phyloP scores from a whole-genome alignment of 2,797 vertebrate genomes.

The Chiloscyllium punctatum region DNA sequence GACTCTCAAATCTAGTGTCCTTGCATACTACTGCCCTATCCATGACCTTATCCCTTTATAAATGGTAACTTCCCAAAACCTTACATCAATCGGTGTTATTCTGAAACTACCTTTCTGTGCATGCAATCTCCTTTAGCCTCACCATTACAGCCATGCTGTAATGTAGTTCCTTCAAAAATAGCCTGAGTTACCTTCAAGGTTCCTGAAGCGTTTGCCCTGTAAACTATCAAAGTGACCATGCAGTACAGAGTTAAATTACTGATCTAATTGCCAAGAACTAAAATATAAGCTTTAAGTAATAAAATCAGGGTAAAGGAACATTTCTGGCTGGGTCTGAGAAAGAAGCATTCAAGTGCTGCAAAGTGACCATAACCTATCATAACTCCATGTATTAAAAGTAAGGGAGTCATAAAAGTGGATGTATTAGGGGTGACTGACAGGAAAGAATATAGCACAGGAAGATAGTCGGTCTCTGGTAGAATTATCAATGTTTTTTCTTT shows the following conservation, averaged over 20 bases:
- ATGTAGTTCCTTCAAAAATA: no score
- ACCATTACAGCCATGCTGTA: no score
- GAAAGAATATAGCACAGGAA: background rate
- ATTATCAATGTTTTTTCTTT: background rate
- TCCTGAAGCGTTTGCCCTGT: background rate
- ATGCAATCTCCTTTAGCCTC: background rate
- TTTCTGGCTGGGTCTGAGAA: background rate
- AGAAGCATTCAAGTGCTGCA: background rate
- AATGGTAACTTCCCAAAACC: background rate
- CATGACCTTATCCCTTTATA: background rate
- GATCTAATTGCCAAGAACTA: background rate
- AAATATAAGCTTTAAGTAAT: background rate
- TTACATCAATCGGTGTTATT: background rate
- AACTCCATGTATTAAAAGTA: background rate
- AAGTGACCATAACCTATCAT: background rate
- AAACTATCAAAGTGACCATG: background rate
- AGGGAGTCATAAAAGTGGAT: background rate
- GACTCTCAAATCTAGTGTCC: background rate
- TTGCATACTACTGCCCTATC: background rate
- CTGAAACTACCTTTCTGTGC: background rate
- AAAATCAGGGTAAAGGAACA: background rate
- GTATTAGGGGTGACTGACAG: background rate
- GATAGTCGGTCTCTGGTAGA: background rate
- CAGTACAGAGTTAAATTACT: background rate
- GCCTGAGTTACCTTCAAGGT: background rate